Evolutionary conservation across 2,888 invertebrate species (phyloP).

Genomic region (Autographa pulchrina): DNA sequence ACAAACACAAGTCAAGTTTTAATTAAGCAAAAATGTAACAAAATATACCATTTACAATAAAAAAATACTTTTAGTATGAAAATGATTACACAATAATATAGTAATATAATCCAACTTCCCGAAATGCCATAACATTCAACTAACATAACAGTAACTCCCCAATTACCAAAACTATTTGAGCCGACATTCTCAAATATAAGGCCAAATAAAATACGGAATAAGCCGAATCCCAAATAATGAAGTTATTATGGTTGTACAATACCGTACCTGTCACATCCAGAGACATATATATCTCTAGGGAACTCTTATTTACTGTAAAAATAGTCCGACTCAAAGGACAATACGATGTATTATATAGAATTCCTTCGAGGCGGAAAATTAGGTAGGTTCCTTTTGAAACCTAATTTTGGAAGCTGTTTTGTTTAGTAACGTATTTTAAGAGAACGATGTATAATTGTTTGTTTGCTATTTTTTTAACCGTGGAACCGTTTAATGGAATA

Average conservation of each 20-base stretch:
- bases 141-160: background rate
- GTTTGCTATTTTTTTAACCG: too few relatives aligned
- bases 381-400: slow-evolving; percentile 32
- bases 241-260: slow-evolving; percentile 50
- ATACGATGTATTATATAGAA: slow-evolving; percentile 36
- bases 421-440: background rate
- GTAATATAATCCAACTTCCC: background rate
- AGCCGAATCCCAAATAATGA: slow-evolving; percentile 41
- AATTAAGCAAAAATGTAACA: too few relatives aligned
- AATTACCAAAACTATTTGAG: slow-evolving; percentile 26
- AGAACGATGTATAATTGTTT: too few relatives aligned
- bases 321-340: slow-evolving; percentile 45
- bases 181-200: slow-evolving; percentile 13
- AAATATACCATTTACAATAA: too few relatives aligned
- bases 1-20: too few relatives aligned
- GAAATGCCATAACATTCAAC: background rate
- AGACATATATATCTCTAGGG: slow-evolving; percentile 26
- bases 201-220: slow-evolving; percentile 38
- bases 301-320: slow-evolving; percentile 45
- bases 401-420: slow-evolving; percentile 28
- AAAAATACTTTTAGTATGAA: too few relatives aligned
- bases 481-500: too few relatives aligned
- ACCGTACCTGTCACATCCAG: slow-evolving; percentile 42
- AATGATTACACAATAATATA: background rate
- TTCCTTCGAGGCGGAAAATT: slow-evolving; percentile 34